Evolutionary conservation across 2,113 vertebrate genomes (phyloP), one percentile per base, ranked within the genome.

Genomic region (Proteles cristata): DNA sequence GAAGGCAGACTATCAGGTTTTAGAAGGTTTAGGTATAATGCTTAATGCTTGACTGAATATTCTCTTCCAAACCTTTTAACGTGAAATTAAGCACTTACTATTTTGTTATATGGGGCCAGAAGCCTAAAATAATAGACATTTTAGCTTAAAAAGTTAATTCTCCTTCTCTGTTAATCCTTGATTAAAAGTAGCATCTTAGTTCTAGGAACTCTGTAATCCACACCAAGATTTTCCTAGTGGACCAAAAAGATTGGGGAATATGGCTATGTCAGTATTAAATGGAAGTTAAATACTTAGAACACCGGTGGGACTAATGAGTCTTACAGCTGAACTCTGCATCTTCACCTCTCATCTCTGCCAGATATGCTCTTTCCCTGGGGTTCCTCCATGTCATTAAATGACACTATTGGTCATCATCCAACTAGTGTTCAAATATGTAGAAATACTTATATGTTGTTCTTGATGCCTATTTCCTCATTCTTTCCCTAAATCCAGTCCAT

Each of bases 111-210:
- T 39, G 50, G 35, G 45, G 63, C 6, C 45, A 28, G 84, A 85
- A 43, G 19, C 33, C 5, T 88, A 88, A 74, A 73, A 88, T 28
- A 39, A 48, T 88, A 74, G 28, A 35, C 17, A 96, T 66, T 53
- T 86, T 74, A 94, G 25, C 16, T 76, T 83, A 87, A 90, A 76
- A 87, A n/a, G 33, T 50, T 71, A 89, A 89, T 90, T 95, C 28
- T 90, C 25, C 43, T 73, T 84, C 79, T 90, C 53, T 2, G 79
- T 45, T 88, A 58, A 25, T 45, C 31, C 25, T 69, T n/a, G 28
- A 73, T 65, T 88, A 31, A 94, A 88, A 89, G 28, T 50, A 94
- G 16, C 33, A 66, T 65, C 65, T 92, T 86, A 50, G 58, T 58
- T 81, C 50, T 21, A 96, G 66, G 77, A 77, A 33, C 14, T 91